These are phyloP conservation scores for Drosophila lowei DNA, from an alignment of 1,140 invertebrate species.

Conservation along the genomic window DNA sequence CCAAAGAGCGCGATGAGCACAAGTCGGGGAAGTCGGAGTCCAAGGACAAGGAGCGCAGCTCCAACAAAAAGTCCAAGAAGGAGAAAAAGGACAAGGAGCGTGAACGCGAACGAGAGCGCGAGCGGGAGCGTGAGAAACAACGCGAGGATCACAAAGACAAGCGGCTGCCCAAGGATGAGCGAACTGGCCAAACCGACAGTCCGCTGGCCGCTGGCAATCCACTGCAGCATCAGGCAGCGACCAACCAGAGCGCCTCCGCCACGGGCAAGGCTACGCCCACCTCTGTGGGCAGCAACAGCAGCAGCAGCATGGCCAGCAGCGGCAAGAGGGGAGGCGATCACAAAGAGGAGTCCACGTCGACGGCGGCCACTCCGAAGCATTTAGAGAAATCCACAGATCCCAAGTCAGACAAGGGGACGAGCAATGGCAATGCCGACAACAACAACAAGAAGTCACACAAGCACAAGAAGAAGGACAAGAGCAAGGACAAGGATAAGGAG, in stretches of 20 bases:
- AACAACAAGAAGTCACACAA: conserved; percentile 84
- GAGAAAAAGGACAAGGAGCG: conserved; percentile 83
- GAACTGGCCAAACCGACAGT: conserved; percentile 52
- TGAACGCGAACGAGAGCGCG: conserved; percentile 84
- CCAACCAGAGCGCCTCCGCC: conserved; percentile 15
- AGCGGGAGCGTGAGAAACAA: conserved; percentile 81
- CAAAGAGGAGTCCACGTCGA: conserved; percentile 42
- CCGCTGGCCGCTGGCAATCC: conserved; percentile 26
- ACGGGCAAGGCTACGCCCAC: conserved; percentile 66
- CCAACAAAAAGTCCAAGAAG: conserved; percentile 84
- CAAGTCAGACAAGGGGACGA: conserved; percentile 44
- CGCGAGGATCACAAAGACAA: conserved; percentile 79
- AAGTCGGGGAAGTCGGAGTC: conserved; percentile 76
- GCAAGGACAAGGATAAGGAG: conserved; percentile 82
- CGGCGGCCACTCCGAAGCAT: conserved; percentile 24
- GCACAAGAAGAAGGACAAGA: conserved; percentile 86
- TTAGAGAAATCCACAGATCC: conserved; percentile 41
- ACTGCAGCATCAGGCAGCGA: conserved; percentile 3
- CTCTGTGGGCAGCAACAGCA: conserved; percentile 61
- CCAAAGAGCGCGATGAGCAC: conserved; percentile 80
- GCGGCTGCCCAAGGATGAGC: conserved; percentile 78
- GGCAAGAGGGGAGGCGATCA: conserved; percentile 34
- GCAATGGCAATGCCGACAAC: conserved; percentile 76
- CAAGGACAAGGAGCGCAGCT: conserved; percentile 84
- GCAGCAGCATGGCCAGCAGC: conserved; percentile 41